A percentile compares a stretch with the other conserved stretches of the same genome.
Conservation (phyloP, 2,888 invertebrate species). For the Malthinus flaveolus region DNA sequence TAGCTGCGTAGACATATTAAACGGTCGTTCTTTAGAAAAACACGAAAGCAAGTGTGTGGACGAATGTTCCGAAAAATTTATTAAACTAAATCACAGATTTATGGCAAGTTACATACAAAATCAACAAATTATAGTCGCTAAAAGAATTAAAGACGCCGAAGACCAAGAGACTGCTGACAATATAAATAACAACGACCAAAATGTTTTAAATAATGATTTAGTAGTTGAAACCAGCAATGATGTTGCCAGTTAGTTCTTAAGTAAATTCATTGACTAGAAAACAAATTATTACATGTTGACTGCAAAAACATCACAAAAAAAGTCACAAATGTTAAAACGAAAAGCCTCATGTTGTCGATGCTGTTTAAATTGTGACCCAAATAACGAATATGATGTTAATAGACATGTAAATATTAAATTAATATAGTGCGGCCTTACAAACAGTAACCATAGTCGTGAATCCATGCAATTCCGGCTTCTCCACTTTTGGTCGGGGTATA, state of each 20-base stretch:
- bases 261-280: too few species aligned
- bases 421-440: conserved; percentile 51
- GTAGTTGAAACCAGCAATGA: too few species aligned
- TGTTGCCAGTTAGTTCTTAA: too few species aligned
- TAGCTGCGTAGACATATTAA: conserved; percentile 32
- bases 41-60: conserved; percentile 33
- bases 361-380: too few species aligned
- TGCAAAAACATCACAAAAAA: too few species aligned
- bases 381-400: too few species aligned
- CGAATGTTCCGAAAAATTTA: conserved; percentile 30
- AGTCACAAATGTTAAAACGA: too few species aligned
- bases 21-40: conserved; percentile 23
- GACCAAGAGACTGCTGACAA: background rate
- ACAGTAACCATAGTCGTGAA: conserved; percentile 66
- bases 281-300: too few species aligned
- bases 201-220: too few species aligned
- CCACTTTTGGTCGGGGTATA: conserved; percentile 74
- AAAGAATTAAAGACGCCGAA: conserved; percentile 27
- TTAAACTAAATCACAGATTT: conserved; percentile 33
- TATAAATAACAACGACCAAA: too few species aligned
- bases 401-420: too few species aligned
- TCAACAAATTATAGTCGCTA: conserved; percentile 28
- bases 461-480: conserved; percentile 71
- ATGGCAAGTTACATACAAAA: conserved; percentile 30
- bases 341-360: too few species aligned